Conservation (phyloP, 2,888 invertebrate genomes). For the Trachelus troglodyta region DNA sequence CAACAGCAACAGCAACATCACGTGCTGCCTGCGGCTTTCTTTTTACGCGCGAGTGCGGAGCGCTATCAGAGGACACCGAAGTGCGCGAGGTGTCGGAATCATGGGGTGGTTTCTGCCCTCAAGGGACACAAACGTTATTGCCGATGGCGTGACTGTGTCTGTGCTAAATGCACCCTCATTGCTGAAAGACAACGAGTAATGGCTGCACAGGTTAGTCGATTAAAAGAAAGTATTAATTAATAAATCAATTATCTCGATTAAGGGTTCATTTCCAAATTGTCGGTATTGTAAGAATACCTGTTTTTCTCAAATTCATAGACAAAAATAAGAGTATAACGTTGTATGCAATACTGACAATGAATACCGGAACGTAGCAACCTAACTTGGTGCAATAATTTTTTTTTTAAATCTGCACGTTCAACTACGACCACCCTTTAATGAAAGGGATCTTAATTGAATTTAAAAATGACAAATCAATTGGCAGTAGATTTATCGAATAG, state of each 20-base stretch:
- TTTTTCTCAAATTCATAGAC: not conserved
- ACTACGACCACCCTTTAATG: not conserved
- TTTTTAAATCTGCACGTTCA: no score
- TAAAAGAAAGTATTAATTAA: not conserved
- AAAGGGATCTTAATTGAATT: not conserved
- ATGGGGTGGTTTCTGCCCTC: conserved; percentile 95
- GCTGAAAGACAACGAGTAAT: conserved; percentile 97
- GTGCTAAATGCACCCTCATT: conserved; percentile 97
- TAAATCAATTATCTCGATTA: not conserved
- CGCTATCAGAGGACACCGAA: conserved; percentile 96
- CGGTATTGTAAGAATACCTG: not conserved
- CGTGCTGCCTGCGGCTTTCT: conserved; percentile 88
- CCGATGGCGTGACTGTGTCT: conserved; percentile 96
- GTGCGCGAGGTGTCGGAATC: conserved; percentile 96
- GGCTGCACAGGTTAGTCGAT: conserved; percentile 87
- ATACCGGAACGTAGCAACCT: not conserved
- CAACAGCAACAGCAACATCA: conserved; percentile 78
- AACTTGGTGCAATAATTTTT: no score
- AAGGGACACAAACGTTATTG: conserved; percentile 98
- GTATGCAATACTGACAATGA: not conserved
- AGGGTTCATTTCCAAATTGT: not conserved
- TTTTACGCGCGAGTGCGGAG: conserved; percentile 85
- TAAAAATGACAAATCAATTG: not conserved
- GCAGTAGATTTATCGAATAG: not conserved
- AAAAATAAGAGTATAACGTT: not conserved